Percentiles rank a stretch among this genome's conserved stretches.
Evolutionary conservation across 2,113 vertebrate genomes (phyloP).

Genomic region (Cyprinus carpio): DNA sequence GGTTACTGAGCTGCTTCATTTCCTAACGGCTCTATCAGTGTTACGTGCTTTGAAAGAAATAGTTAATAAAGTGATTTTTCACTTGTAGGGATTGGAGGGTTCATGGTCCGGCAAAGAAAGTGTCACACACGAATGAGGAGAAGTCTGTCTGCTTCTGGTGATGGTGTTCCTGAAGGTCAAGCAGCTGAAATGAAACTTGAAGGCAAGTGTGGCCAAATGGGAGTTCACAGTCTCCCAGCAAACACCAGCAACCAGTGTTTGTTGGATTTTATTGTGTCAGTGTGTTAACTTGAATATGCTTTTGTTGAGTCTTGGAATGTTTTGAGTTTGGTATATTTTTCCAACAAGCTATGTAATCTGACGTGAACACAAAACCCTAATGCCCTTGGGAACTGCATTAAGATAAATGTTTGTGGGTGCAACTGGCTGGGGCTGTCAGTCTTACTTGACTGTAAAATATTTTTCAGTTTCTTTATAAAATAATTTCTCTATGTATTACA

Average conservation of each 20-base stretch:
- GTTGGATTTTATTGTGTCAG: neutral
- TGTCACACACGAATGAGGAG: constrained; percentile 91
- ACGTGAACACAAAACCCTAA: neutral
- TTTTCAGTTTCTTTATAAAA: neutral
- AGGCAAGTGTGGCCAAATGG: constrained; percentile 70
- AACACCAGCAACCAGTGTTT: neutral
- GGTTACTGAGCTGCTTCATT: constrained; percentile 69
- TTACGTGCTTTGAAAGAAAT: neutral
- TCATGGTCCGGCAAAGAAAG: constrained; percentile 97
- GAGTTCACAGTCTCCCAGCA: neutral
- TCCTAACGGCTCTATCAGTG: neutral
- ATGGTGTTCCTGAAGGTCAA: constrained; percentile 81
- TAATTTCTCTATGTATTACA: neutral
- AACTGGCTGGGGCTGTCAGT: neutral
- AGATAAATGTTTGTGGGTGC: neutral
- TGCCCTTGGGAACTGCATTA: neutral
- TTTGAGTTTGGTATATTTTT: neutral
- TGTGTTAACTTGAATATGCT: neutral
- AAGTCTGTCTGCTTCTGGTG: constrained; percentile 81
- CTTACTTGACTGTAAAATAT: neutral
- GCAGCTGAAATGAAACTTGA: constrained; percentile 84
- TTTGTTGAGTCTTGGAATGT: neutral
- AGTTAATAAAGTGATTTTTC: neutral
- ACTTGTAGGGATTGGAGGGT: constrained; percentile 89
- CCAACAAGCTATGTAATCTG: neutral